Conservation (phyloP, 2,113 vertebrate species). For the Illadopsis cleaveri region DNA sequence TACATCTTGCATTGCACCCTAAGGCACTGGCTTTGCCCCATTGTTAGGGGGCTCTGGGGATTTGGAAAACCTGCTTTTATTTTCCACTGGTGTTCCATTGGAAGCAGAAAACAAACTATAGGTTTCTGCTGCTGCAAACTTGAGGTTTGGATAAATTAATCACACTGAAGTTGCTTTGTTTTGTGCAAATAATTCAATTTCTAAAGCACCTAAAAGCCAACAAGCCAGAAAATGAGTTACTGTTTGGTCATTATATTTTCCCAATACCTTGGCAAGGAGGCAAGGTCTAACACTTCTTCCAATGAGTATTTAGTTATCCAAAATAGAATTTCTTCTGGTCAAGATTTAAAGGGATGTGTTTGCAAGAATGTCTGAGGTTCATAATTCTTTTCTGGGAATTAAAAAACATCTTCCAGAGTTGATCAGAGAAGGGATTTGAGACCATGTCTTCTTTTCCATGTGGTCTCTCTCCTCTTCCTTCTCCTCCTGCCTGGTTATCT, state of each 20-base stretch:
- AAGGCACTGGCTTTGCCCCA: neutral
- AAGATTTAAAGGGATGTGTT: neutral
- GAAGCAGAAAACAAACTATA: neutral
- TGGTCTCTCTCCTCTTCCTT: neutral
- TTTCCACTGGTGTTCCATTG: neutral
- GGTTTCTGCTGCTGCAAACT: neutral
- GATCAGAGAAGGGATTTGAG: neutral
- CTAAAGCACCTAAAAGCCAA: neutral
- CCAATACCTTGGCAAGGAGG: neutral
- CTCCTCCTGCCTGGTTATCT: neutral
- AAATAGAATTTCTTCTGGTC: neutral
- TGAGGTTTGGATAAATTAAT: neutral
- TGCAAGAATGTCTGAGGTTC: neutral
- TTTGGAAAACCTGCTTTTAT: neutral
- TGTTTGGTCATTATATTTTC: neutral
- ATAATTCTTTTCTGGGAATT: neutral
- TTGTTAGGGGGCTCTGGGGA: neutral
- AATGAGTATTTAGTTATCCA: neutral
- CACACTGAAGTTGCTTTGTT: neutral
- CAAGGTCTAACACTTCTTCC: neutral
- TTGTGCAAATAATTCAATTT: neutral
- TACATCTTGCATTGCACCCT: neutral
- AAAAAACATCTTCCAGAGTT: neutral
- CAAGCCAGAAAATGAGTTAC: neutral
- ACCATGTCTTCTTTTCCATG: fast-evolving